Evolutionary conservation across 2,113 vertebrate species (phyloP), one percentile per base, ranked within the genome.

Genomic region (Heterotis niloticus): DNA sequence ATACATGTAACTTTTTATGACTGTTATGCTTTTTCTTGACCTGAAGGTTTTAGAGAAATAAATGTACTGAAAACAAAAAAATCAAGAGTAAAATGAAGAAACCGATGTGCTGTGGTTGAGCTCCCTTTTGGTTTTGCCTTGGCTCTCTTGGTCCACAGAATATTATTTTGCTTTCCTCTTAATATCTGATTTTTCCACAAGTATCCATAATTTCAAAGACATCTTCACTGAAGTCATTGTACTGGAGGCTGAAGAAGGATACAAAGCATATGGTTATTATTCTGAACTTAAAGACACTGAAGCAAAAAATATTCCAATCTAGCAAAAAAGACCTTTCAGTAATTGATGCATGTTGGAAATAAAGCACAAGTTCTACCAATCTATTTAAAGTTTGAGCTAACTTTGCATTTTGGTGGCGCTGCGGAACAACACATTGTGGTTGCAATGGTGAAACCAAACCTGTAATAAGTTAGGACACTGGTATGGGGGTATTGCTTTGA

Each of bases 191-290:
- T 26, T 80, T 91, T 0, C 69, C 70, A 71, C 87, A 91, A 59
- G 52, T 34, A 0, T 87, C 71, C 79, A 91, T 64, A 67, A 90
- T 28, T 13, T 88, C 60, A 18, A 91, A 90, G 18, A 84, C 80
- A 0, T 91, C 88, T 7, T 92, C 91, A n/a, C 85, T 82, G 80
- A 91, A 83, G 77, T 91, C 80, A 64, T 92, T 92, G 79, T 91
- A 91, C 82, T 65, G 80, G 60, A 92, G 73, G 81, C 92, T 93
- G 80, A 82, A 85, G 85, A 65, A 54, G 10, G 80, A 73, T 13
- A 52, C 64, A 68, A 54, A 5, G 52, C 7, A 5, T 17, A 52
- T 54, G 34, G 72, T 67, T 28, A 57, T 23, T 3, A 62, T 75
- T 10, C 65, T 28, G 29, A 9, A 17, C 13, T 44, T 44, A 44